Base-by-base conservation (phyloP, 2,888 invertebrate genomes). In the Plagodis pulveraria region DNA sequence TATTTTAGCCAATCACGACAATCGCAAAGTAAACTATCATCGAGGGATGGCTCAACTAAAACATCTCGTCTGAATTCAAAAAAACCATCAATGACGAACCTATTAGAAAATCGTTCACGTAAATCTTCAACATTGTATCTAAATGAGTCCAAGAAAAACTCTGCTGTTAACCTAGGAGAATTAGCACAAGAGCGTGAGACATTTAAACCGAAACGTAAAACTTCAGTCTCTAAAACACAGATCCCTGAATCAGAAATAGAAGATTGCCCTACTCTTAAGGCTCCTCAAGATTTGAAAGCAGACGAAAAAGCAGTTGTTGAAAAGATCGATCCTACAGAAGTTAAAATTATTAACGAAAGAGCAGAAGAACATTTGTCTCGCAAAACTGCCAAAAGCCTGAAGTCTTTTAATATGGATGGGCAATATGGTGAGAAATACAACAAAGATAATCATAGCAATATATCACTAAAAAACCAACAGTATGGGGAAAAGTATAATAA, bases 1-100 rank as follows among this genome's bases (percentile, higher is more conserved):
- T 95, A 94, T 83, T 95, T 93, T 71, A 94, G 93, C 70, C 93
- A 93, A 52, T 91, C 91, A 4, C 80, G 89, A 45, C 91, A 91
- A 71, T 91, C 92, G 1, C 84, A 73, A 71, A 92, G 89, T 63
- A 83, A 78, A 65, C 34, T 89, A 10, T 86, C 91, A 12, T 91
- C 91, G 32, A 79, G 84, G 72, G 91, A 91, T 58, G 87, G 83
- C 7, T 92, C 92, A 11, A 84, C 81, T n/a, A 82, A 74, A 71
- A 84, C 79, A 6, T 94, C 94, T 6, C 86, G 89, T 38, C 78
- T 91, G 6, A 89, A 87, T 62, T 91, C 91, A 42, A 89, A 88
- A 67, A 91, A 91, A 63, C 85, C 91, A 34, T 92, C 93, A 0
- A 89, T 91, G 89, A 81, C 91, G 0, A 93, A 93, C 74, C 80